Percentiles rank a stretch among this genome's conserved stretches.
Evolutionary conservation across 2,113 vertebrate genomes (phyloP).

Genomic region (Macrotus californicus): DNA sequence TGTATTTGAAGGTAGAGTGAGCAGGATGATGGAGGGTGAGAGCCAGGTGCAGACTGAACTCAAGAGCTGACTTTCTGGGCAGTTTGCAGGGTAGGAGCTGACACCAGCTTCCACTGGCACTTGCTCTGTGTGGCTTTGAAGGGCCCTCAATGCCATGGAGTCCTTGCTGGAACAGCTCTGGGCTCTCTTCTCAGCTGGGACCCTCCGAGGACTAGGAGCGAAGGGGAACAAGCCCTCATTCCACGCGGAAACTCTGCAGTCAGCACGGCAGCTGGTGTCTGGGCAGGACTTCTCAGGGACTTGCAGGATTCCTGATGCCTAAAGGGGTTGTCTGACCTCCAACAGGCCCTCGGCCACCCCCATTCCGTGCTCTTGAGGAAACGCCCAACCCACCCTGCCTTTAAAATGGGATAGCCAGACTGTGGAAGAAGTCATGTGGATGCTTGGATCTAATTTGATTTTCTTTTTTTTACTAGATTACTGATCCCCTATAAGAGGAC

Average conservation of each 20-base stretch:
- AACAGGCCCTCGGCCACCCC: background rate
- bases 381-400: accelerated
- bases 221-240: background rate
- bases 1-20: background rate
- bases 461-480: background rate
- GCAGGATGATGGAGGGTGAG: background rate
- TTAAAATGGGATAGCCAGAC: background rate
- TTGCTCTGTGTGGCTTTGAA: background rate
- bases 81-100: accelerated
- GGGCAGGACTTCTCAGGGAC: background rate
- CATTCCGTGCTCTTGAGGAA: background rate
- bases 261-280: background rate
- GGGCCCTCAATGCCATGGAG: background rate
- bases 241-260: background rate
- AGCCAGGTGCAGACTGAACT: background rate
- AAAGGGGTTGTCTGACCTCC: background rate
- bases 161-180: background rate
- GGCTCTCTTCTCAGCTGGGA: background rate
- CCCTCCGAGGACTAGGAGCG: background rate
- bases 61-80: background rate
- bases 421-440: background rate
- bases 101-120: background rate
- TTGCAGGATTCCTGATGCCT: accelerated
- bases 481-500: background rate
- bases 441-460: background rate